Evolutionary conservation across 1,140 invertebrate genomes (phyloP).

Genomic region (Cotesia vestalis): DNA sequence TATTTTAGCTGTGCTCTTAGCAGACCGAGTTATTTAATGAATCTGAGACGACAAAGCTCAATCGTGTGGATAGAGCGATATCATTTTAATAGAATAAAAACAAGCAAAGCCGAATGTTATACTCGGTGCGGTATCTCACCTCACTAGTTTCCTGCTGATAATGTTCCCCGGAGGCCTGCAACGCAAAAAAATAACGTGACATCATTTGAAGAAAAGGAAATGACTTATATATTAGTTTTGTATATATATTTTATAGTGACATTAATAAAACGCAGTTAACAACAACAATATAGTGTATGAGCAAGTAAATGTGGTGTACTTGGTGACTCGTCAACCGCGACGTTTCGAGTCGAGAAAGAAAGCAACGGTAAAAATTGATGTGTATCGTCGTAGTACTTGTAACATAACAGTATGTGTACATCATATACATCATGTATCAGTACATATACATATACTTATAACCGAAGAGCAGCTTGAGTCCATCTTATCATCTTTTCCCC

Average conservation of each 20-base stretch:
- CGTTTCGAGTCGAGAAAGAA: conserved; percentile 4
- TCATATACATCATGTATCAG: not conserved
- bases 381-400: not conserved
- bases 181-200: conserved; percentile 47
- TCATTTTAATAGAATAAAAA: conserved; percentile 29
- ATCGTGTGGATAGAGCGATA: conserved; percentile 32
- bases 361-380: conserved; percentile 16
- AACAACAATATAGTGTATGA: not conserved
- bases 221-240: not conserved
- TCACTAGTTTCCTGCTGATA: conserved; percentile 60
- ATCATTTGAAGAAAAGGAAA: conserved; percentile 31
- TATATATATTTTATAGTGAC: conserved; percentile 1
- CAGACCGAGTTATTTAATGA: conserved; percentile 8
- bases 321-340: conserved; percentile 13
- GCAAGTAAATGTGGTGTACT: not conserved
- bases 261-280: not conserved
- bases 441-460: not conserved
- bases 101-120: not conserved
- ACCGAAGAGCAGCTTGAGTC: not conserved
- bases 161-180: conserved; percentile 46
- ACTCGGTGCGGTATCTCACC: conserved; percentile 53
- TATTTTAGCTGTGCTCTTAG: not conserved
- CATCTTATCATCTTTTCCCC: not conserved
- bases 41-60: conserved; percentile 19
- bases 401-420: not conserved